Conservation (phyloP, 2,113 vertebrate genomes). For the Muntiacus reevesi region DNA sequence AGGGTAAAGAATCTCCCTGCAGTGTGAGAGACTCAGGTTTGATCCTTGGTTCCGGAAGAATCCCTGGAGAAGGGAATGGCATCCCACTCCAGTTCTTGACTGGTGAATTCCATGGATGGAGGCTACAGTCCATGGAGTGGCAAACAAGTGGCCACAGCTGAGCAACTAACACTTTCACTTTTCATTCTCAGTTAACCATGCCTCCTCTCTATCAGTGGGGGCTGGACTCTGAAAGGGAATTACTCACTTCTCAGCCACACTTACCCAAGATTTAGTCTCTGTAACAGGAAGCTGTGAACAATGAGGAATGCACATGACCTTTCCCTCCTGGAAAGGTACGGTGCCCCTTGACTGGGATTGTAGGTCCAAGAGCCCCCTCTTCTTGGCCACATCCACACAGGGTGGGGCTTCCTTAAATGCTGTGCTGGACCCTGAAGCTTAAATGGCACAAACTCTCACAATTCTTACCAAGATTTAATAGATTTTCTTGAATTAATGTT, state of each 20-base stretch:
- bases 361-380: fast-evolving
- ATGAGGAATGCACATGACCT: neutral
- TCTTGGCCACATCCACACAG: neutral
- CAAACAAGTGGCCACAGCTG: neutral
- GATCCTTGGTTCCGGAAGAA: neutral
- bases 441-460: neutral
- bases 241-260: neutral
- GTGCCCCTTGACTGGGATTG: neutral
- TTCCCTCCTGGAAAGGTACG: neutral
- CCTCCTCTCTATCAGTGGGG: neutral
- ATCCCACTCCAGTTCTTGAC: neutral
- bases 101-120: neutral
- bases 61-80: neutral
- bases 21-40: neutral
- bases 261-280: neutral
- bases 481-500: neutral
- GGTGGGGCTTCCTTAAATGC: neutral
- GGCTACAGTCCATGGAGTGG: neutral
- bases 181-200: neutral
- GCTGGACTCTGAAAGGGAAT: neutral
- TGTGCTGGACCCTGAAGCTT: neutral
- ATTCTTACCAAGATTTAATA: neutral
- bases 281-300: neutral
- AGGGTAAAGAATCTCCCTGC: neutral
- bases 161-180: neutral